A percentile compares a stretch with the other conserved stretches of the same genome.
Conservation (phyloP, 2,113 vertebrate genomes). For the Syngnathus floridae region DNA sequence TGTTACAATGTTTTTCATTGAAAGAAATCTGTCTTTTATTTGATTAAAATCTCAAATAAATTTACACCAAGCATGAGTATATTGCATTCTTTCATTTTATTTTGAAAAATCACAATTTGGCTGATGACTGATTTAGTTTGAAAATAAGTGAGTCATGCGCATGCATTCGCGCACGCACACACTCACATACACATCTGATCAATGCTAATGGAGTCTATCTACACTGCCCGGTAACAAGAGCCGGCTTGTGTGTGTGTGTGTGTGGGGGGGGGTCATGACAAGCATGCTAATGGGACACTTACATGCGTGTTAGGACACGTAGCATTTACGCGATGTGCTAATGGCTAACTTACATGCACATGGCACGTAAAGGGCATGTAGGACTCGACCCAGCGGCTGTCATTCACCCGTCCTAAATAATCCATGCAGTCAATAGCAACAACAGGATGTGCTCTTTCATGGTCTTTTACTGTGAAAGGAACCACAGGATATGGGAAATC, state of each 20-base stretch:
- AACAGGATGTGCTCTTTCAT: background rate
- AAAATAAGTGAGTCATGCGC: background rate
- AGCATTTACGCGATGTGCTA: background rate
- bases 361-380: background rate
- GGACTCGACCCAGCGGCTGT: background rate
- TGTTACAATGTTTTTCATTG: background rate
- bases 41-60: background rate
- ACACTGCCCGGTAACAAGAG: constrained; percentile 7
- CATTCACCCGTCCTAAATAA: background rate
- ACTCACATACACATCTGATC: background rate
- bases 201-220: constrained; percentile 10
- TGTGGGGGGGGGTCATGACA: background rate
- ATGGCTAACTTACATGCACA: background rate
- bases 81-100: background rate
- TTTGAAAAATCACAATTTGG: background rate
- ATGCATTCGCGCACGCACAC: background rate
- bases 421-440: background rate
- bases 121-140: background rate
- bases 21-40: background rate
- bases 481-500: background rate
- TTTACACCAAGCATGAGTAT: background rate
- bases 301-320: background rate
- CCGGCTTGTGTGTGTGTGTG: background rate
- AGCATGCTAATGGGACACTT: constrained; percentile 6
- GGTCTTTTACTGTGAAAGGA: background rate